A percentile compares a stretch with the other conserved stretches of the same genome.
Conservation (phyloP, 2,888 invertebrate species). For the Taenaris catops region DNA sequence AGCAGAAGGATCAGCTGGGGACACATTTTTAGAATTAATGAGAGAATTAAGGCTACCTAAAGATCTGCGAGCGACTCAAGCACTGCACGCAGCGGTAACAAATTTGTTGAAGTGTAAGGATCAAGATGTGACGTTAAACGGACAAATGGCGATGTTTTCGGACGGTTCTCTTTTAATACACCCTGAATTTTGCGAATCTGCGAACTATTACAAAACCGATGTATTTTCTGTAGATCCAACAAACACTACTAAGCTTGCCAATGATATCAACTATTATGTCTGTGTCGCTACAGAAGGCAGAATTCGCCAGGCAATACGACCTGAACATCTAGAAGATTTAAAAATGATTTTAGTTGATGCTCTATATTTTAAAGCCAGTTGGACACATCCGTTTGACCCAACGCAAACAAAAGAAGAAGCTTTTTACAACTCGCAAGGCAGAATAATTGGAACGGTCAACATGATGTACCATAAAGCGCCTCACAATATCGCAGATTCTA, state of each 20-base stretch:
- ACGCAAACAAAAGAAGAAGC: slow-evolving; percentile 72
- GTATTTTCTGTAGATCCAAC: slow-evolving; percentile 78
- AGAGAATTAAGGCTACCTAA: slow-evolving; percentile 47
- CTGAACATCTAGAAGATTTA: slow-evolving; percentile 54
- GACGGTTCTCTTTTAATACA: slow-evolving; percentile 50
- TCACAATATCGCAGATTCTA: slow-evolving; percentile 74
- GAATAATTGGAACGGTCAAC: slow-evolving; percentile 76
- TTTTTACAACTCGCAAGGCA: slow-evolving; percentile 81
- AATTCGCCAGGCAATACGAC: slow-evolving; percentile 82
- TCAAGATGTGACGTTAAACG: slow-evolving; percentile 48
- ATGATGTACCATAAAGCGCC: slow-evolving; percentile 87
- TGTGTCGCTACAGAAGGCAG: slow-evolving; percentile 83
- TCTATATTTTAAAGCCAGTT: slow-evolving; percentile 85
- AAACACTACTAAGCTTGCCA: slow-evolving; percentile 65
- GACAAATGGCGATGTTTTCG: slow-evolving; percentile 53
- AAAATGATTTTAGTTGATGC: slow-evolving; percentile 83
- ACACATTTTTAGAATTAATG: slow-evolving; percentile 59
- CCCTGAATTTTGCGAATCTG: slow-evolving; percentile 60
- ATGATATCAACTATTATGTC: slow-evolving; percentile 84
- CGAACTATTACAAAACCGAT: slow-evolving; percentile 68
- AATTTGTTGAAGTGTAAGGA: slow-evolving; percentile 43
- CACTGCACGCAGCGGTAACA: slow-evolving; percentile 47
- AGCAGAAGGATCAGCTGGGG: slow-evolving; percentile 62
- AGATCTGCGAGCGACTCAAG: slow-evolving; percentile 51
- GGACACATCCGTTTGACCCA: slow-evolving; percentile 83